phyloP scores from a whole-genome alignment of 2,113 vertebrate species.

The Holacanthus passer region DNA sequence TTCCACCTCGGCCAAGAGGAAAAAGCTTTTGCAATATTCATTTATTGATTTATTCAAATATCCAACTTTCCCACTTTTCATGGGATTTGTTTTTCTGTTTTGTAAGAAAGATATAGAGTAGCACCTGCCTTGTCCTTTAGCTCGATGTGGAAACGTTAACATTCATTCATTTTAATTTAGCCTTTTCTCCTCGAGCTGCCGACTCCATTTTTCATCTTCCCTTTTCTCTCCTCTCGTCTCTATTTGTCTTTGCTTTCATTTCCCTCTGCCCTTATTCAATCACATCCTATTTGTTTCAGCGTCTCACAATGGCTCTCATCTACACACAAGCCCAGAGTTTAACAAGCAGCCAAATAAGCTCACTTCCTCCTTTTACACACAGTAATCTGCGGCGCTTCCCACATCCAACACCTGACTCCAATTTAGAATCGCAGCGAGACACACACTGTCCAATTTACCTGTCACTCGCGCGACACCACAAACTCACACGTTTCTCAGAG shows the following conservation, averaged over 20 bases:
- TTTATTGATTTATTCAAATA: too few relatives aligned
- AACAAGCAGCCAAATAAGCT: conserved; percentile 48
- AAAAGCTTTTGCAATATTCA: too few relatives aligned
- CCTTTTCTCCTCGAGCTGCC: not conserved
- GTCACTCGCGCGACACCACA: conserved; percentile 35
- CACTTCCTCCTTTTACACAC: conserved; percentile 13
- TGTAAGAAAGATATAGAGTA: not conserved
- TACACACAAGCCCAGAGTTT: conserved; percentile 35
- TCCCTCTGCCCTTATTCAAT: conserved; percentile 76
- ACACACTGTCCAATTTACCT: conserved; percentile 53
- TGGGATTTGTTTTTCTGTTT: too few relatives aligned
- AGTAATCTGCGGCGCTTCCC: conserved; percentile 13
- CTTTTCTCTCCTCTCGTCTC: conserved; percentile 28
- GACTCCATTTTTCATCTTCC: conserved; percentile 22
- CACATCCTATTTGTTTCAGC: conserved; percentile 72
- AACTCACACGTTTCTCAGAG: conserved; percentile 28
- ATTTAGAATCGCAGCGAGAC: conserved; percentile 33
- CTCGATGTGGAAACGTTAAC: not conserved
- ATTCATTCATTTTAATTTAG: conserved; percentile 1
- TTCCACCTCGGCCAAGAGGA: too few relatives aligned
- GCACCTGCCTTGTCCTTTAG: not conserved
- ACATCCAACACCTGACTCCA: conserved; percentile 62
- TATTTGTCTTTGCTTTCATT: conserved; percentile 41
- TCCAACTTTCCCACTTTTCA: too few relatives aligned
- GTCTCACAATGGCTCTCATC: conserved; percentile 17